Evolutionary conservation across 2,797 vertebrate genomes (phyloP), one percentile per base, ranked within the genome.

Genomic region (Rhodeus uyekii): DNA sequence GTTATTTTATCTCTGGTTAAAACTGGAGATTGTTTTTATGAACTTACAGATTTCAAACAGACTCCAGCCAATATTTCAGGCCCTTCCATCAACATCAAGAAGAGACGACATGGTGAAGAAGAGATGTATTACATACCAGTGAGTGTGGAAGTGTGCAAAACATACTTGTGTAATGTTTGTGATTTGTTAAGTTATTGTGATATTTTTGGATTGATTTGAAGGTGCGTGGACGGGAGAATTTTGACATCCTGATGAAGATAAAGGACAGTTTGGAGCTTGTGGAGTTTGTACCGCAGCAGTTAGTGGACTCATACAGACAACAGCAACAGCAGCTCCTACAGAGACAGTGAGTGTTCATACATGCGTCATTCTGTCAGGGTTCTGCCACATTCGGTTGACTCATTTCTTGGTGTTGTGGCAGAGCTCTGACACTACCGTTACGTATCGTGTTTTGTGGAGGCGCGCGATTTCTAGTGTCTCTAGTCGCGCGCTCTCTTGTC

Each of bases 161-260:
- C 55, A n/a, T 39, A 36, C 38, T 19, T 16, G n/a, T 58, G 14
- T 16, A 19, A 60, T 34, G 9, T 48, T 27, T 44, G 24, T 12
- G 14, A 38, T 68, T 68, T 2, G 8, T 38, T 58, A 32, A 5
- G 9, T 42, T 39, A 19, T 63, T 39, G 18, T 79, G 50, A 83
- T 38, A 14, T 55, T 61, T 42, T 85, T 53, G 42, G 58, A 38
- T 73, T 85, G 67, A 61, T 80, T 32, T 84, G 10, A 86, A 99
- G 98, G 97, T 99, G 12, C 96, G 96, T 46, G 98, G 98, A 68
- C 93, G 98, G 65, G 98, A 99, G 87, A 99, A 99, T 88, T 99
- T 98, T 8, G 98, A 99, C 92, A 94, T 98, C 88, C 92, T 99
- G 87, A 98, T 98, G 98, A 98, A 96, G 92, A 96, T 99, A 82